Base-by-base conservation (phyloP, 2,797 vertebrate species). In the Odontamblyopus rebecca region DNA sequence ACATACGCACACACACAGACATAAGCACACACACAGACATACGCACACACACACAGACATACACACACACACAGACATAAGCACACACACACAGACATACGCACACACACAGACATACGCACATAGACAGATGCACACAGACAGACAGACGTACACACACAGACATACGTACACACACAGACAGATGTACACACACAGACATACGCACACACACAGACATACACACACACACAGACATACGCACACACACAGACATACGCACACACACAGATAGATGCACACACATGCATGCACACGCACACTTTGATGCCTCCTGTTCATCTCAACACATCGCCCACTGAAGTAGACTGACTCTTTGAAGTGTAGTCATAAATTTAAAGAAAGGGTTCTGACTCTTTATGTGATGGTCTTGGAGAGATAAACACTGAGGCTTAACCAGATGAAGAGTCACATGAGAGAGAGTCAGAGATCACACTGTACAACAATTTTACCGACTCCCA, bases 261-360 rank as follows among this genome's bases (percentile, higher is more conserved):
- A 15, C 68, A 41, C 41, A 50, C 54, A 75, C 54, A 19, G 2
- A 0, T 5, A 32, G 3, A 8, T 1, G 35, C 51, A 56, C 50
- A 71, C 61, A n/a, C 15, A 29, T 4, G 30, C 30, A 32, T 32
- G 13, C 64, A 29, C 57, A 62, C 7, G 35, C 7, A 7, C 61
- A n/a, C 60, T 29, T 62, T 61, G 8, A 16, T 19, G 19, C 53
- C 66, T 62, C 51, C 19, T 41, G 19, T 48, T 41, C 68, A 53
- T 11, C 66, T 65, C 71, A 53, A 4, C 29, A 51, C 57, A 2
- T 41, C 51, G 61, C 69, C 74, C 27, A 66, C 78, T 74, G 80
- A 79, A 26, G 15, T 66, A 61, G 78, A 72, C 12, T 29, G 50
- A 75, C 73, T 78, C 76, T 89, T 85, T 89, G 80, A 90, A 84